Evolutionary conservation across 2,888 invertebrate genomes (phyloP).

Genomic region (Synanthedon myopaeformis): DNA sequence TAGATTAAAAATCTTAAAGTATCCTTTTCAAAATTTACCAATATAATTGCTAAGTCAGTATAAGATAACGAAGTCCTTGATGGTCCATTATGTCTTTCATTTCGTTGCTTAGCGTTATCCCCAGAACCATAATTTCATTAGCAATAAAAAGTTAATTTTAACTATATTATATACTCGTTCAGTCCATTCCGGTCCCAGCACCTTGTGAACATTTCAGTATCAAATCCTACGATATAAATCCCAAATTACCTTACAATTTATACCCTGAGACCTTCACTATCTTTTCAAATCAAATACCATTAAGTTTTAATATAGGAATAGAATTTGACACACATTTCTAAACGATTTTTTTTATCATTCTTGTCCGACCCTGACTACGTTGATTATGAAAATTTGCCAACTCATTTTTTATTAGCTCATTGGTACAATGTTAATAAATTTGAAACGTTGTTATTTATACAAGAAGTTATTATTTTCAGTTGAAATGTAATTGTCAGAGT

Average conservation of each 20-base stretch:
- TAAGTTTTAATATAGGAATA: neutral
- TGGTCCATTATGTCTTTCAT: too few species aligned
- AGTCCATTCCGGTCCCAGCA: neutral
- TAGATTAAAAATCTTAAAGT: too few species aligned
- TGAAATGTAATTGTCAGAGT: too few species aligned
- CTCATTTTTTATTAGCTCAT: too few species aligned
- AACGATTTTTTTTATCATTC: neutral
- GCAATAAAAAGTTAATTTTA: neutral
- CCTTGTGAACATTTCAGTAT: neutral
- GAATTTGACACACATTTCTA: neutral
- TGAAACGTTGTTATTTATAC: too few species aligned
- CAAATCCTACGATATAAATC: neutral
- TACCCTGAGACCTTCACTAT: neutral
- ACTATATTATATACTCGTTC: neutral
- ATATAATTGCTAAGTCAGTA: too few species aligned
- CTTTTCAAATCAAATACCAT: neutral
- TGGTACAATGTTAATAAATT: too few species aligned
- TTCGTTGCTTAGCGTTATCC: too few species aligned
- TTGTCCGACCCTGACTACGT: conserved; percentile 5
- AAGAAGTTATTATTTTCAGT: too few species aligned
- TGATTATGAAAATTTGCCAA: conserved; percentile 6
- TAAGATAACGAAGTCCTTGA: too few species aligned
- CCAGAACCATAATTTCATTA: neutral
- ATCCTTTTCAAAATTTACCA: too few species aligned
- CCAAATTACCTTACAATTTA: neutral